Evolutionary conservation across 2,113 vertebrate genomes (phyloP).

Genomic region (Dipodomys ordii): DNA sequence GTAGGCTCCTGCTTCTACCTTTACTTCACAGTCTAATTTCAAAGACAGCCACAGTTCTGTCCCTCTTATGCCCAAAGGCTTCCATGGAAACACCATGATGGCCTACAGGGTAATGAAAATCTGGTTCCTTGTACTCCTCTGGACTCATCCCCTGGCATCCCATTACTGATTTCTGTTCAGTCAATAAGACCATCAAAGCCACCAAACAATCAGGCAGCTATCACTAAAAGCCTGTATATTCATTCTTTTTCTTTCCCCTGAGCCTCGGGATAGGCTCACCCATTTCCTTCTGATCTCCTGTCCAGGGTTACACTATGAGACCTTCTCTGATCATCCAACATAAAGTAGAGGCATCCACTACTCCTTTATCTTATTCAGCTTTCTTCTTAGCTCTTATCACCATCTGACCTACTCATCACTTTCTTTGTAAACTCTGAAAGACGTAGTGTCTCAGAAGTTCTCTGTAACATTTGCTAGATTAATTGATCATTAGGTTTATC

Average conservation of each 20-base stretch:
- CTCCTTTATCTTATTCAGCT: not conserved
- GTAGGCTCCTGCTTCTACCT: not conserved
- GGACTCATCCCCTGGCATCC: not conserved
- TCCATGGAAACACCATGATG: not conserved
- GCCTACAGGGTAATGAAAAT: fast-evolving
- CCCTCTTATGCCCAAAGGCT: not conserved
- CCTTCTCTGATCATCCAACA: not conserved
- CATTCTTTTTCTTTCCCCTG: not conserved
- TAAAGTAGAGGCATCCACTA: not conserved
- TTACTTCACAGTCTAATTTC: not conserved
- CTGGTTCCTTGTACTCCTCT: not conserved
- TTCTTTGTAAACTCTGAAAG: not conserved
- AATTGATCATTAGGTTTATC: not conserved
- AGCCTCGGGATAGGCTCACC: too few relatives aligned
- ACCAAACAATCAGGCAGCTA: not conserved
- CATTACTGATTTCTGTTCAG: too few relatives aligned
- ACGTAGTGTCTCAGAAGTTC: not conserved
- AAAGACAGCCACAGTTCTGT: not conserved
- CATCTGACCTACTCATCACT: not conserved
- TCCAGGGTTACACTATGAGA: not conserved
- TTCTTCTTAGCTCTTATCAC: not conserved
- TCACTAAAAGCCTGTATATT: not conserved
- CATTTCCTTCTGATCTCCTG: not conserved
- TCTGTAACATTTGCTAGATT: not conserved
- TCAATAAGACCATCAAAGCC: too few relatives aligned